Evolutionary conservation across 2,113 vertebrate genomes (phyloP).

Genomic region (Struthio camelus): DNA sequence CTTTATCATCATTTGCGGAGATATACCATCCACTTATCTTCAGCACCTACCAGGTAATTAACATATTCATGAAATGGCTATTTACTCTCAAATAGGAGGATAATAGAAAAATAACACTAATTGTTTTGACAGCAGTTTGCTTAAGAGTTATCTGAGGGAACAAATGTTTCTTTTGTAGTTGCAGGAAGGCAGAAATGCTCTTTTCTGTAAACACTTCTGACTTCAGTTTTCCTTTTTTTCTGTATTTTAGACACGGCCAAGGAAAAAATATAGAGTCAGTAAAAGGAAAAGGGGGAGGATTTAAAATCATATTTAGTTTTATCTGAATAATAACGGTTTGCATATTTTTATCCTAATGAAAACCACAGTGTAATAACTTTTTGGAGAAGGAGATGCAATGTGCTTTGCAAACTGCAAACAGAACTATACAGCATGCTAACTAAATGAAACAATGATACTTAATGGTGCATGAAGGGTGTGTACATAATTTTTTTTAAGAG

Average conservation of each 20-base stretch:
- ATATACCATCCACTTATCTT: constrained; percentile 71
- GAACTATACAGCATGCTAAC: background rate
- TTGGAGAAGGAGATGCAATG: background rate
- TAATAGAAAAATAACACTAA: constrained; percentile 87
- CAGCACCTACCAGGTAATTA: constrained; percentile 77
- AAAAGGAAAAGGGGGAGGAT: constrained; percentile 11
- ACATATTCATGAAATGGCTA: constrained; percentile 84
- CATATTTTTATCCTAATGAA: background rate
- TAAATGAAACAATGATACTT: background rate
- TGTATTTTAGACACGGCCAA: background rate
- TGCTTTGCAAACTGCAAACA: background rate
- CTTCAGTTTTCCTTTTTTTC: constrained; percentile 62
- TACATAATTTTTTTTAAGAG: background rate
- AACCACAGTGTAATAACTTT: background rate
- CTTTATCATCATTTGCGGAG: constrained; percentile 61
- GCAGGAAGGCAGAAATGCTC: constrained; percentile 49
- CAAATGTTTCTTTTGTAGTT: constrained; percentile 81
- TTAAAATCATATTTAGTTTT: background rate
- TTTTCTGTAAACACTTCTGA: constrained; percentile 50
- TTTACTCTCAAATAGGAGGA: constrained; percentile 80
- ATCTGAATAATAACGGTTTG: background rate
- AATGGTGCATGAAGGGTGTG: background rate
- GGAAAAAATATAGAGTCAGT: background rate
- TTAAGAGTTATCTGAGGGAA: constrained; percentile 78
- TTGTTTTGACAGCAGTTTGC: constrained; percentile 83